Conservation (phyloP, 1,140 invertebrate species). For the Pomacea maculata region DNA sequence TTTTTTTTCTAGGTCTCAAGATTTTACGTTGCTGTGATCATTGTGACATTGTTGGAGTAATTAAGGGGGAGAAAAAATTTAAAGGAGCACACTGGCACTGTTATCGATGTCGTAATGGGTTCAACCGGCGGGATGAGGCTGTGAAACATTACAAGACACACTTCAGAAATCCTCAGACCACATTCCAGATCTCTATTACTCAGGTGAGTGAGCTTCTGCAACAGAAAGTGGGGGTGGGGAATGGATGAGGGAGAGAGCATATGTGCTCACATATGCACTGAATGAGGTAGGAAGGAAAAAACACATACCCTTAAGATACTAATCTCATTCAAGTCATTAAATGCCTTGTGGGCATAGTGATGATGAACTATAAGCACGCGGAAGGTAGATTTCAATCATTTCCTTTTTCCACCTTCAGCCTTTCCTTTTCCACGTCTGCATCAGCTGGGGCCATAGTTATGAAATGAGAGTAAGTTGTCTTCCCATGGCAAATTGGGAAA, state of each 20-base stretch:
- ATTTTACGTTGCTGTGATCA: slow-evolving; percentile 65
- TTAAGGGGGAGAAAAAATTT: slow-evolving; percentile 66
- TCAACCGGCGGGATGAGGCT: slow-evolving; percentile 65
- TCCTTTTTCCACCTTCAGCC: too few species aligned
- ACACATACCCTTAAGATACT: neutral
- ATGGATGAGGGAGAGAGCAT: neutral
- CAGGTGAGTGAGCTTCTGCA: slow-evolving; percentile 46
- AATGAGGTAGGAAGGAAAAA: neutral
- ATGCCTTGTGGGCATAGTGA: too few species aligned
- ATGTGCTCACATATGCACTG: neutral
- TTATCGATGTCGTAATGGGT: slow-evolving; percentile 65
- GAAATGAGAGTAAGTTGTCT: too few species aligned
- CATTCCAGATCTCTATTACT: slow-evolving; percentile 65
- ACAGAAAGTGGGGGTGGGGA: too few species aligned
- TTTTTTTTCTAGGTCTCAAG: slow-evolving; percentile 59
- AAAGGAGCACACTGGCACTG: slow-evolving; percentile 68
- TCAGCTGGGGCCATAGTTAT: too few species aligned
- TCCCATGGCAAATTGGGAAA: too few species aligned
- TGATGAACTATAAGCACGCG: too few species aligned
- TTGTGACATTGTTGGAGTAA: slow-evolving; percentile 66
- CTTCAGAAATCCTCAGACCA: slow-evolving; percentile 66
- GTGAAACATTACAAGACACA: slow-evolving; percentile 67
- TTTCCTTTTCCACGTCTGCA: too few species aligned
- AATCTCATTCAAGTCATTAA: too few species aligned
- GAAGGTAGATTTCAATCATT: too few species aligned